A percentile compares a stretch with the other conserved stretches of the same genome.
Evolutionary conservation across 2,888 invertebrate species (phyloP).

Genomic region (Ectropis crepuscularia): DNA sequence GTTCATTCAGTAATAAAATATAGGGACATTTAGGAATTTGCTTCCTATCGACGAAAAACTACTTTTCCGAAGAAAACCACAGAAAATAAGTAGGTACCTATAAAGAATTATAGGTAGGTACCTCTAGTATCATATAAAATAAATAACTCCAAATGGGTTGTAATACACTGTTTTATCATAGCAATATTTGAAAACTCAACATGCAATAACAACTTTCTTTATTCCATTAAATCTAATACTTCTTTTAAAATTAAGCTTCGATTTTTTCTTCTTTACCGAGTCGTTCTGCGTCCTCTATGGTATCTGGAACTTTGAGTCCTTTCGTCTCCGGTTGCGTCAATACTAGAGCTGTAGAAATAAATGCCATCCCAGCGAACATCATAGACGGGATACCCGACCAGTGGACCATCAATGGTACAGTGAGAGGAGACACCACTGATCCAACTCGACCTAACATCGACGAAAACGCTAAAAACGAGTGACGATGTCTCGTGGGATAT

Average conservation of each 20-base stretch:
- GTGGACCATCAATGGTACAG: constrained; percentile 85
- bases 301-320: constrained; percentile 72
- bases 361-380: constrained; percentile 70
- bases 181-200: neutral
- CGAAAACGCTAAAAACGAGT: constrained; percentile 87
- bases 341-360: constrained; percentile 66
- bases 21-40: too few relatives aligned
- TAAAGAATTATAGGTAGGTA: too few relatives aligned
- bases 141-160: too few relatives aligned
- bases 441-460: constrained; percentile 90
- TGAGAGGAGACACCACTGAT: constrained; percentile 88
- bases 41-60: neutral
- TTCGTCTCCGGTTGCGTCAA: constrained; percentile 75
- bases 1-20: too few relatives aligned
- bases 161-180: too few relatives aligned
- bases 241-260: neutral
- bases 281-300: constrained; percentile 75
- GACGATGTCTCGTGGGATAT: constrained; percentile 88
- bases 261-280: constrained; percentile 52
- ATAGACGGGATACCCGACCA: constrained; percentile 75
- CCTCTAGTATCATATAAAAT: too few relatives aligned
- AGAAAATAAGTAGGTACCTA: too few relatives aligned
- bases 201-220: neutral
- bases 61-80: neutral
- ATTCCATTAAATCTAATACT: too few relatives aligned